phyloP scores from a whole-genome alignment of 2,888 invertebrate species.

The Metacarcinus magister region DNA sequence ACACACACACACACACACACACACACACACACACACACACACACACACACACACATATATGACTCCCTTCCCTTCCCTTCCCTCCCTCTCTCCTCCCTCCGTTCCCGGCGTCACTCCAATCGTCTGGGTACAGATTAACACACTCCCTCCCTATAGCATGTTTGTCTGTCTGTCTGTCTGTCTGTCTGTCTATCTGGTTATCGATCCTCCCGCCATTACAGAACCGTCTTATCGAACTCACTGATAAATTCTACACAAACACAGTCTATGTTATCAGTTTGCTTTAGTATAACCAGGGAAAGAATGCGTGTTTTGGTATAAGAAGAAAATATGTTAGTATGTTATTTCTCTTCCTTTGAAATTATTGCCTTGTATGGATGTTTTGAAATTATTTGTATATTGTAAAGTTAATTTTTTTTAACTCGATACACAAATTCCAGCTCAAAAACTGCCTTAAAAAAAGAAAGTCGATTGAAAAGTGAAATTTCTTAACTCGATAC shows the following conservation, averaged over 20 bases:
- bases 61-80: not conserved
- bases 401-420: too few species aligned
- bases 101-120: not conserved
- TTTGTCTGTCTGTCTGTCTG: not conserved
- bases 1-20: constrained; percentile 36
- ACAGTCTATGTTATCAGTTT: too few species aligned
- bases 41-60: not conserved
- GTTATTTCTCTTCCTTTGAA: too few species aligned
- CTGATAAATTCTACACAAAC: not conserved
- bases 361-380: too few species aligned
- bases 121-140: not conserved
- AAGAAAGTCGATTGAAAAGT: too few species aligned
- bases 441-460: too few species aligned
- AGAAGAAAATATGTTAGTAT: too few species aligned
- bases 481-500: too few species aligned
- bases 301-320: too few species aligned
- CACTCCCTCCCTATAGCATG: not conserved
- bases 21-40: not conserved
- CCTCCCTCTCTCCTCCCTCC: not conserved
- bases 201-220: not conserved
- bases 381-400: too few species aligned
- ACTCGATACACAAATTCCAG: too few species aligned
- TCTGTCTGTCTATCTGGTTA: not conserved
- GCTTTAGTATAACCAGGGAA: too few species aligned
- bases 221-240: not conserved